Conservation (phyloP, 35 echinoderm and acorn worm genomes). For the Strongylocentrotus purpuratus region DNA sequence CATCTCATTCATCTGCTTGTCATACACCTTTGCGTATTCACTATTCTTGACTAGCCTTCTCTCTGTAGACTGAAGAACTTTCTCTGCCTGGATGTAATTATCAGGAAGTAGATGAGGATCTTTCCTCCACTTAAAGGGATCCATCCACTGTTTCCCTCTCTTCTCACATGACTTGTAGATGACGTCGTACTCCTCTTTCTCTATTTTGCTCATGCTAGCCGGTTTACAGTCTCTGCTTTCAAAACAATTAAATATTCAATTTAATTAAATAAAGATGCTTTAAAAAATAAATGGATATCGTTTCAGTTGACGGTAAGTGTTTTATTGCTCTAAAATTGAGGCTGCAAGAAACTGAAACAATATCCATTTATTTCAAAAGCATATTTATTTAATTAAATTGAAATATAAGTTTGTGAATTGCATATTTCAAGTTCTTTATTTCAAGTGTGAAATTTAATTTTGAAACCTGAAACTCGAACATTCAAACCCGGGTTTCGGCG, state of each 20-base stretch:
- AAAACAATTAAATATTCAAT: not conserved
- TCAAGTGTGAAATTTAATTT: too few relatives aligned
- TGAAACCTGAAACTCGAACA: too few relatives aligned
- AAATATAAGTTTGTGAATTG: too few relatives aligned
- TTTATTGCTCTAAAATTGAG: too few relatives aligned
- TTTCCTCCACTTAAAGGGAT: slow-evolving; percentile 73
- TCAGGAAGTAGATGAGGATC: slow-evolving; percentile 59
- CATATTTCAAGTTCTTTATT: too few relatives aligned
- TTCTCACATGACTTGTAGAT: slow-evolving; percentile 65
- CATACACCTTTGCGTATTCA: slow-evolving; percentile 44
- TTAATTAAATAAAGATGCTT: not conserved
- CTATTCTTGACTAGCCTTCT: slow-evolving; percentile 56
- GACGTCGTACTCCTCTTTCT: slow-evolving; percentile 43
- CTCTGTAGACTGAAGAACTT: slow-evolving; percentile 53
- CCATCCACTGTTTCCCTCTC: slow-evolving; percentile 65
- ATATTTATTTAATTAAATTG: too few relatives aligned
- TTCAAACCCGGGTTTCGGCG: too few relatives aligned
- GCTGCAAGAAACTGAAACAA: too few relatives aligned
- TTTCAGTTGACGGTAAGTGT: too few relatives aligned
- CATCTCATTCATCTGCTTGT: slow-evolving; percentile 60
- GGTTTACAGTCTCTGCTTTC: slow-evolving; percentile 29
- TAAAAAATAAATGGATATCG: too few relatives aligned
- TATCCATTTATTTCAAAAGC: too few relatives aligned
- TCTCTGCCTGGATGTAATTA: slow-evolving; percentile 62
- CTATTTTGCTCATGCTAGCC: slow-evolving; percentile 54